These are phyloP conservation scores for Thumatha senex DNA, from an alignment of 2,888 invertebrate genomes.

Conservation along the genomic window DNA sequence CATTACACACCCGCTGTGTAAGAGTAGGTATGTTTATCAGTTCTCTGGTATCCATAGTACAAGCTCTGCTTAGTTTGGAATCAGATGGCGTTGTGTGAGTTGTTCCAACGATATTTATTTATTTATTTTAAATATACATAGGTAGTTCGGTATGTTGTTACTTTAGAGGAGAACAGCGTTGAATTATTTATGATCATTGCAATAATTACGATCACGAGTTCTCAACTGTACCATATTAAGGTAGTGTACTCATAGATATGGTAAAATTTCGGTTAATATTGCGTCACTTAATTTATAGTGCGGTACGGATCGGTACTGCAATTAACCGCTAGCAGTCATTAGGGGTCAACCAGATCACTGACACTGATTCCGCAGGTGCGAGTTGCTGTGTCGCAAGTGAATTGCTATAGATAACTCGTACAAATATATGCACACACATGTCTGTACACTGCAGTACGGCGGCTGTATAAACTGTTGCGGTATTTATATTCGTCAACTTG, in stretches of 20 bases:
- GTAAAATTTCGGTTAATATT: not conserved
- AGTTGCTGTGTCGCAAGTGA: constrained; percentile 30
- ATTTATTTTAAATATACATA: not conserved
- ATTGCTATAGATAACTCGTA: constrained; percentile 19
- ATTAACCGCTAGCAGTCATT: constrained; percentile 9
- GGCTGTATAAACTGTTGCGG: constrained; percentile 1
- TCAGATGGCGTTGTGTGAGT: too few species aligned
- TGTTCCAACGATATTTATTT: too few species aligned
- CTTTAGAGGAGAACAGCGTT: not conserved
- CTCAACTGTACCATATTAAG: too few species aligned
- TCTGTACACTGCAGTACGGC: not conserved
- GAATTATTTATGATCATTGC: too few species aligned
- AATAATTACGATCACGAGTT: too few species aligned
- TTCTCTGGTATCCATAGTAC: too few species aligned
- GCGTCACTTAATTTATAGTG: not conserved
- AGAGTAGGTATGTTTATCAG: too few species aligned
- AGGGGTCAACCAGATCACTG: constrained; percentile 29
- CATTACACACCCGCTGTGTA: too few species aligned
- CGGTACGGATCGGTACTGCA: constrained; percentile 10
- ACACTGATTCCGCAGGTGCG: constrained; percentile 25
- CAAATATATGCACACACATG: constrained; percentile 10
- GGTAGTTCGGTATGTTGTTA: not conserved
- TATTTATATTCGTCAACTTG: too few species aligned
- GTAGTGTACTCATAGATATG: too few species aligned
- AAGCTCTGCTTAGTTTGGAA: too few species aligned